Evolutionary conservation across 1,140 invertebrate species (phyloP), one percentile per base, ranked within the genome.

Genomic region (Calephelis nemesis): DNA sequence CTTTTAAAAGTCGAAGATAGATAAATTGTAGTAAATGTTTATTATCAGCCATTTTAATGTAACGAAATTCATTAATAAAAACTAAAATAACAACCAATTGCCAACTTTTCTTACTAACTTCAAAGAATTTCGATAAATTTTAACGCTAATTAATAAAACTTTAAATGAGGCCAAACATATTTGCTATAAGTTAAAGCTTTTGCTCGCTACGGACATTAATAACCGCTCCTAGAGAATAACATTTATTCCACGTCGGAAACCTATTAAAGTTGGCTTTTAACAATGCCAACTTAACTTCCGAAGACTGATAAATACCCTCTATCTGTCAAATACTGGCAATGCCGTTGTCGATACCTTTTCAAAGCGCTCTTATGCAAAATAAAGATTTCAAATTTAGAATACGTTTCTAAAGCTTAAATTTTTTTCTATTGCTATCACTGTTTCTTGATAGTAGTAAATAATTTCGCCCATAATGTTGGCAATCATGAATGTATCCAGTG

Each of bases 211-310:
- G n/a, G 58, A 60, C 58, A 60, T 60, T 60, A 60, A 60, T 58
- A 58, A 58, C 54, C 10, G 54, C 54, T 58, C n/a, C 58, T 60
- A 30, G 11, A 60, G 58, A 60, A 60, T 60, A 64, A 39, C 63
- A 64, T 64, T 64, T 64, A 64, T 64, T 64, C 47, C 47, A 64
- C 63, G 63, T 49, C 48, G 63, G 47, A 64, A 64, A 60, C 58
- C 58, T 60, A 64, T 64, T 64, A 50, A 64, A 64, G 47, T 64
- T 64, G 47, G 48, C 63, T 64, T 64, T 64, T 64, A 64, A 64
- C 63, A 64, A 64, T 64, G 63, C 63, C 48, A 64, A 64, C 63
- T 49, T 60, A 40, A 60, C 58, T 60, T 60, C 30, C 47, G 63
- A 49, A 64, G 47, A 15, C 42, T 64, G 63, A n/a, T n/a, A n/a